Conservation (phyloP, 2,113 vertebrate genomes). For the Cyanoramphus novaezelandiae region DNA sequence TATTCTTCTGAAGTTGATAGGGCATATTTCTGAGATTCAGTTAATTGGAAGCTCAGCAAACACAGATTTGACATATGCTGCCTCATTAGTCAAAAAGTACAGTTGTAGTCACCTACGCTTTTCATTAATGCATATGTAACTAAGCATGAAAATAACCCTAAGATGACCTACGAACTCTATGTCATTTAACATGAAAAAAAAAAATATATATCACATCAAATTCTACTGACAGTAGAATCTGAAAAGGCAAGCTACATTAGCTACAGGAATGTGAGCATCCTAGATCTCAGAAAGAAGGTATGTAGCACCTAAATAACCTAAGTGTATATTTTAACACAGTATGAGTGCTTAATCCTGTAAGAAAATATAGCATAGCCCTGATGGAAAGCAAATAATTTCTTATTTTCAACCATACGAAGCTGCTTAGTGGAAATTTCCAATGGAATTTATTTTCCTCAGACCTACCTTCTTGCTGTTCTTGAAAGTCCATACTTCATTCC, state of each 20-base stretch:
- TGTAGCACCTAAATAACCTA: neutral
- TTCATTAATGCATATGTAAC: neutral
- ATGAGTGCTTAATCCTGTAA: neutral
- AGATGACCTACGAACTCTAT: neutral
- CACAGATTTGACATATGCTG: neutral
- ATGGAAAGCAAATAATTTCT: neutral
- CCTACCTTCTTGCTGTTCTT: neutral
- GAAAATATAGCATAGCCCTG: neutral
- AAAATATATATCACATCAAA: neutral
- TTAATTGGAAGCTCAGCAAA: neutral
- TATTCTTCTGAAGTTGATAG: neutral
- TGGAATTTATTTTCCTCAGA: neutral
- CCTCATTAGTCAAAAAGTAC: neutral
- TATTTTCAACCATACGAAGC: neutral
- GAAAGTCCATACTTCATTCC: neutral
- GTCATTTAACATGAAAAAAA: neutral
- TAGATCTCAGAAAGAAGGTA: neutral
- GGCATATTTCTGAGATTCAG: neutral
- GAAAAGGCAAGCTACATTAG: neutral
- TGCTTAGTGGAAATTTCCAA: neutral
- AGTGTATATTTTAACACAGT: neutral
- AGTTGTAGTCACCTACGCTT: neutral
- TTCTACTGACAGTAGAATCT: neutral
- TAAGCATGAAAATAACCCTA: neutral
- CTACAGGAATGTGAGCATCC: neutral